Evolutionary conservation across 2,888 invertebrate species (phyloP), one percentile per base, ranked within the genome.

Genomic region (Drosophila acutilabella): DNA sequence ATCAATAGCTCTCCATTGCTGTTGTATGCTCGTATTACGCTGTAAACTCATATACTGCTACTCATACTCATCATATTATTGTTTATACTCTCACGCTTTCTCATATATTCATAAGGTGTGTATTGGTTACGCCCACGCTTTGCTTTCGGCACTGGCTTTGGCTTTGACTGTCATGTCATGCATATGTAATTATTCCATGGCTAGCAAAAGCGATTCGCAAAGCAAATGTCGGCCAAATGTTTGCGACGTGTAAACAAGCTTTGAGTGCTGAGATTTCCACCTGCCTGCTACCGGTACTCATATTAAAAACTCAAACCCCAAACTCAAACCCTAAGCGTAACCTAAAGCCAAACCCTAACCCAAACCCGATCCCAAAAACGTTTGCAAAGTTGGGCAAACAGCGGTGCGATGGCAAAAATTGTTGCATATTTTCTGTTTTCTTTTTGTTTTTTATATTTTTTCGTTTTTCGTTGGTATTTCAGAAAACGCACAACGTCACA

Each of bases 131-230:
- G 68, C 83, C 80, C 87, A 81, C 64, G 59, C 80, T 83, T 79
- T 71, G 71, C 60, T 65, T 58, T 48, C 36, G 54, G 14, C 51
- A 14, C 20, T 16, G 61, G 57, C 71, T 30, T 77, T 71, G 71
- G 62, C 65, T 71, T 71, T 75, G 74, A 52, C 60, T 78, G 75
- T 68, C 69, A 78, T 81, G 81, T 78, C 87, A 84, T 84, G 83
- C 83, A 84, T 84, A 81, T 84, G 87, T 87, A 84, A 84, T 84
- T 84, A 84, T 87, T 75, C 71, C 73, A 76, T 67, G 71, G 84
- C 74, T 50, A 79, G 71, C 80, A 78, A 61, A 70, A 72, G 61
- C 79, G 79, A 84, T 78, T 80, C 82, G 74, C 75, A 36, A 57
- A 65, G 77, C 73, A 76, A 77, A 78, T 72, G 65, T 78, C 51